Evolutionary conservation across 2,888 invertebrate species (phyloP).

Genomic region (Macrophya annulata): DNA sequence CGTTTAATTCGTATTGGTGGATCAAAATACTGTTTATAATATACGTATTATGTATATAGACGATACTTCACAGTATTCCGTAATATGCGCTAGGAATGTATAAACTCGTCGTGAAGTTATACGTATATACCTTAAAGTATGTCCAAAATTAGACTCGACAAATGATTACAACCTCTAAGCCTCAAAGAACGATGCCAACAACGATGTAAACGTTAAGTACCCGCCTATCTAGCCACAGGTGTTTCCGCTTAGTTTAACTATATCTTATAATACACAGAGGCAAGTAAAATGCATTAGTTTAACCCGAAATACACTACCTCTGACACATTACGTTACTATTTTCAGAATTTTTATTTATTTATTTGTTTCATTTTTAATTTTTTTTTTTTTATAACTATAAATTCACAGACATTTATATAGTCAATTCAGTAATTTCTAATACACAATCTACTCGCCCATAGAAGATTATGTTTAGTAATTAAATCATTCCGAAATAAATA

Average conservation of each 20-base stretch:
- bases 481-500: too few species aligned
- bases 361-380: background rate
- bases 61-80: too few species aligned
- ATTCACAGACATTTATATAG: background rate
- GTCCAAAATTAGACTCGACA: constrained; percentile 42
- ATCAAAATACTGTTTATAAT: background rate
- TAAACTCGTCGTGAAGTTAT: background rate
- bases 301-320: background rate
- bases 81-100: background rate
- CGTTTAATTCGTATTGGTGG: background rate
- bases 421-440: too few species aligned
- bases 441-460: too few species aligned
- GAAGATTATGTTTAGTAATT: too few species aligned
- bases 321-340: background rate
- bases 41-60: too few species aligned
- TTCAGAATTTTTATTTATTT: background rate
- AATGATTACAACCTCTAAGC: constrained; percentile 31
- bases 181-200: constrained; percentile 47
- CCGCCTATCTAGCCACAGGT: constrained; percentile 42
- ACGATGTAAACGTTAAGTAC: constrained; percentile 51
- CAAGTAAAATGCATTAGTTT: constrained; percentile 33
- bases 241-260: constrained; percentile 47
- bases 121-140: background rate
- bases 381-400: background rate
- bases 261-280: background rate